Conservation (phyloP, 2,113 vertebrate species). For the Cynopterus brachyotis region DNA sequence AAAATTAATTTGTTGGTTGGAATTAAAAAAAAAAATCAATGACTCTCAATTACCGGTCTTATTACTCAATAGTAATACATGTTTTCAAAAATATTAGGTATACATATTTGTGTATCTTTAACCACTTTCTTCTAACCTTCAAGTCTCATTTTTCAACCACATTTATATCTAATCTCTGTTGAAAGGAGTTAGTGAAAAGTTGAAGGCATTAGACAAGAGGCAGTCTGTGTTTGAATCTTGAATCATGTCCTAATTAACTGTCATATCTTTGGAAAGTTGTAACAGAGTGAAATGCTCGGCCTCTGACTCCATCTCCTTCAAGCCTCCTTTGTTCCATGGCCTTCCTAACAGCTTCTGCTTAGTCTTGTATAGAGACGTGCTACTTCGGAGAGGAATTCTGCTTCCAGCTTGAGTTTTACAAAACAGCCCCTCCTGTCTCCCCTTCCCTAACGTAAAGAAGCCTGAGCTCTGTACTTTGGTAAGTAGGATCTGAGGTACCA, state of each 20-base stretch:
- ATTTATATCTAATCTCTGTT: background rate
- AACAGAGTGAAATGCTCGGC: too few species aligned
- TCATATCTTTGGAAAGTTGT: too few species aligned
- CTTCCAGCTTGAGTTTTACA: too few species aligned
- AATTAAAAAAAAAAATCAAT: background rate
- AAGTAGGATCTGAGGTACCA: too few species aligned
- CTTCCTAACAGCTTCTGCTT: too few species aligned
- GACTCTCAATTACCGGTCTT: background rate
- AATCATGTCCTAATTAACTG: background rate
- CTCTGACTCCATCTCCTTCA: too few species aligned
- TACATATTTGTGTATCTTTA: background rate
- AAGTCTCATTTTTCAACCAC: background rate
- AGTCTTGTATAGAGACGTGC: too few species aligned
- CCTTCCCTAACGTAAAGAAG: too few species aligned
- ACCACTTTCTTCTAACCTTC: background rate
- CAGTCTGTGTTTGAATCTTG: background rate
- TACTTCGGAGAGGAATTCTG: too few species aligned
- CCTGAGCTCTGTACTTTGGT: too few species aligned
- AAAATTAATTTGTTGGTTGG: conserved; percentile 28
- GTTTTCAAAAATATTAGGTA: background rate
- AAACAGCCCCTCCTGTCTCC: too few species aligned
- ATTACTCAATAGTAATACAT: background rate
- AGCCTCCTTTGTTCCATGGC: too few species aligned
- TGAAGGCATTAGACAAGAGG: background rate
- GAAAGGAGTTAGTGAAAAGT: background rate